These are phyloP conservation scores for Pissodes strobi DNA, from an alignment of 1,140 invertebrate species.

Conservation along the genomic window DNA sequence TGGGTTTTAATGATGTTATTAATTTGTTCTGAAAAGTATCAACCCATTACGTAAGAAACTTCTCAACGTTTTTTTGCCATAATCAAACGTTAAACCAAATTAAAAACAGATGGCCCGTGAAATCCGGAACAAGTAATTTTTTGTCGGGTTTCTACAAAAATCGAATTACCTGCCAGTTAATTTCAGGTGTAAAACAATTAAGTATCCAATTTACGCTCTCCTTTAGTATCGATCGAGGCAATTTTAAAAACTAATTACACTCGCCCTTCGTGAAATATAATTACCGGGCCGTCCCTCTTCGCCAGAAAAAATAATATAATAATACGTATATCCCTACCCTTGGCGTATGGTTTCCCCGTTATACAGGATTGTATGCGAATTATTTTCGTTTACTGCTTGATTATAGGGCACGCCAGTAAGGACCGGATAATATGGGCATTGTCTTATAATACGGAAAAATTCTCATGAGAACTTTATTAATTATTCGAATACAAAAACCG, in stretches of 20 bases:
- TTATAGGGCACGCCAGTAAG: no score
- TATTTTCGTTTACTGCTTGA: no score
- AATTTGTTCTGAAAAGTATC: no score
- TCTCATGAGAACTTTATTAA: no score
- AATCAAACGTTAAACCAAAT: constrained; percentile 7
- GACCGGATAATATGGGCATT: no score
- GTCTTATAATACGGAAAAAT: no score
- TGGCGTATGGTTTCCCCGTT: constrained; percentile 3
- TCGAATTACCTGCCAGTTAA: constrained; percentile 21
- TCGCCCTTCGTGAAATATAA: constrained; percentile 45
- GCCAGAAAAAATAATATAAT: constrained; percentile 43
- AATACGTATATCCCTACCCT: constrained; percentile 16
- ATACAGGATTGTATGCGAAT: background rate
- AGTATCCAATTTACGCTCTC: constrained; percentile 30
- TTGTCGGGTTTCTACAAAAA: constrained; percentile 18
- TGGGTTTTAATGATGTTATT: no score
- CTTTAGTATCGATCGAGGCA: constrained; percentile 30
- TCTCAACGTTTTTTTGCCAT: background rate
- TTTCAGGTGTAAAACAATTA: constrained; percentile 37
- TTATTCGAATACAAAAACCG: no score
- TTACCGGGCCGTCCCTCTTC: constrained; percentile 38
- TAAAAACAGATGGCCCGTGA: constrained; percentile 17
- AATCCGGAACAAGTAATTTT: constrained; percentile 15
- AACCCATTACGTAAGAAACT: no score
- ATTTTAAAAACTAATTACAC: constrained; percentile 50